Percentiles rank a stretch among this genome's conserved stretches.
Evolutionary conservation across 2,797 vertebrate species (phyloP).

Genomic region (Eulemur mongoz): DNA sequence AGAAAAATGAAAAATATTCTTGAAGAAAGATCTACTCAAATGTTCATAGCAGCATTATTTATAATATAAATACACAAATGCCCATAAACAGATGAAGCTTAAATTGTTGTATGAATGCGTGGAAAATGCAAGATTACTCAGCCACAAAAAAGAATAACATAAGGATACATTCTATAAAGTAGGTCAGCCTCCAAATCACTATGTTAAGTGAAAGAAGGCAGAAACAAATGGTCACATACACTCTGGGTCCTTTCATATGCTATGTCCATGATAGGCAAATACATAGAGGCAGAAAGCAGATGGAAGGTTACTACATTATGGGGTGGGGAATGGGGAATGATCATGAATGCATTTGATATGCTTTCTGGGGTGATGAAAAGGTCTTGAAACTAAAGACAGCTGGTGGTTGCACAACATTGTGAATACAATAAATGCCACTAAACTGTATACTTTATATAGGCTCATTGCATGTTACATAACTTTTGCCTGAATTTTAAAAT

Average conservation of each 20-base stretch:
- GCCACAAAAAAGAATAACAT: not conserved
- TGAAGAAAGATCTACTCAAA: not conserved
- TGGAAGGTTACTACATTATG: not conserved
- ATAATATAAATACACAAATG: not conserved
- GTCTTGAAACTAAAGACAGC: not conserved
- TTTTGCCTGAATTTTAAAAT: not conserved
- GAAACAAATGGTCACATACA: not conserved
- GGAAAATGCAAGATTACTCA: not conserved
- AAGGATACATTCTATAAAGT: not conserved
- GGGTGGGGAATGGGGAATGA: not conserved
- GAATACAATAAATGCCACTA: not conserved
- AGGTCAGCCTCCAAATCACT: not conserved
- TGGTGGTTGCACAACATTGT: not conserved
- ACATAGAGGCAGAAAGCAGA: not conserved
- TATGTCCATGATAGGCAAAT: not conserved
- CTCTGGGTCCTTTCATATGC: not conserved
- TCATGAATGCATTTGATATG: not conserved
- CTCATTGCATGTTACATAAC: not conserved
- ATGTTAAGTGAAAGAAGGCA: not conserved
- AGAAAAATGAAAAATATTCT: not conserved
- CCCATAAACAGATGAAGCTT: not conserved
- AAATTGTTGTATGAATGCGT: not conserved
- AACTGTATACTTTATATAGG: not conserved
- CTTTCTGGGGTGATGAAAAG: not conserved
- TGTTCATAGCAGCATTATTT: not conserved